These are phyloP conservation scores for Lepidocyrtoides sp. DNA, from an alignment of 2,888 invertebrate species.

Conservation along the genomic window DNA sequence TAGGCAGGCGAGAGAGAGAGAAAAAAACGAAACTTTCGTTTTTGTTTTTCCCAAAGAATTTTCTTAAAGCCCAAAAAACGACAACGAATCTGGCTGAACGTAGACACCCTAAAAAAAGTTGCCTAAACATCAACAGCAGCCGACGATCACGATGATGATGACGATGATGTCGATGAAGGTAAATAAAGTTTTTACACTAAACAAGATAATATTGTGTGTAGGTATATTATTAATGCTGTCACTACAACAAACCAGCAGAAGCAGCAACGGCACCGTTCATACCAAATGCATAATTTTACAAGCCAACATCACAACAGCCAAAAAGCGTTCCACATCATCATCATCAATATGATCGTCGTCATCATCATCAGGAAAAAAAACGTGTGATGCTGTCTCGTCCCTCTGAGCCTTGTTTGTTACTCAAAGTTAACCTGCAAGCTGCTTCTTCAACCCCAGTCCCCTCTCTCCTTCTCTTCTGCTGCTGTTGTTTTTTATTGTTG, in stretches of 20 bases:
- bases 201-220: constrained; percentile 36
- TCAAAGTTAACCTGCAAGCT: constrained; percentile 16
- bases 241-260: not conserved
- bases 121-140: constrained; percentile 10
- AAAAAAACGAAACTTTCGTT: constrained; percentile 34
- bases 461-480: not conserved
- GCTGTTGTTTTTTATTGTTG: constrained; percentile 46
- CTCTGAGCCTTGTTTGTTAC: constrained; percentile 30
- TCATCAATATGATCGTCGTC: not conserved
- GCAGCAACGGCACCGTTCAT: no score
- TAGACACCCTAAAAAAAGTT: no score
- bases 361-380: constrained; percentile 9
- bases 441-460: not conserved
- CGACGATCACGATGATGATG: constrained; percentile 18
- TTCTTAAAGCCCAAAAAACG: constrained; percentile 27
- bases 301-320: not conserved
- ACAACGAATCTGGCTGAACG: no score
- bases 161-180: constrained; percentile 18
- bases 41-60: constrained; percentile 62
- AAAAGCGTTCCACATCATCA: constrained; percentile 26
- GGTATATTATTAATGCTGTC: constrained; percentile 34
- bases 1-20: constrained; percentile 2
- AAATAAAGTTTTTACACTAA: constrained; percentile 48
- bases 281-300: not conserved
- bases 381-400: constrained; percentile 7